phyloP scores from a whole-genome alignment of 2,797 vertebrate species.

The Notolabrus celidotus region DNA sequence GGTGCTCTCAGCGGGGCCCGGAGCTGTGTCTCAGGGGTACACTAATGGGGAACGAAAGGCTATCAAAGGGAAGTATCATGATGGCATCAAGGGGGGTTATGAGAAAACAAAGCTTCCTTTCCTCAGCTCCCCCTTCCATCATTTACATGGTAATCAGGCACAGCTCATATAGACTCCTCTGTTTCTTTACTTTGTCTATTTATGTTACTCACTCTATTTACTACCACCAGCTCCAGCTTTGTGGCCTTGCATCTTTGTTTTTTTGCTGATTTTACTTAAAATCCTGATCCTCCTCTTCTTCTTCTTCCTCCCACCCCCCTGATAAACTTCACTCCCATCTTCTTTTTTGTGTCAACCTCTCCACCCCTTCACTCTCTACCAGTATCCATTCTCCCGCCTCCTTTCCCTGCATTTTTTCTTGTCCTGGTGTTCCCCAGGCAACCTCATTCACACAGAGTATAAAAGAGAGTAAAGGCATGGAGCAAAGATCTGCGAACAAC shows the following conservation, averaged over 20 bases:
- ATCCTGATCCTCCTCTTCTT: conserved; percentile 36
- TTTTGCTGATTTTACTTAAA: conserved; percentile 54
- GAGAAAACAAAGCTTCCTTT: conserved; percentile 84
- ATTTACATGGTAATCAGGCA: conserved; percentile 87
- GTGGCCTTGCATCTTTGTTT: conserved; percentile 9
- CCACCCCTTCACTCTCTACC: conserved; percentile 58
- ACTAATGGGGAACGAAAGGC: conserved; percentile 86
- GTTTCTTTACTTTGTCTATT: conserved; percentile 77
- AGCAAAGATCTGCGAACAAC: conserved; percentile 79
- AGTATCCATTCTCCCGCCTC: conserved; percentile 63
- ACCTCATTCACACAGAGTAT: conserved; percentile 82
- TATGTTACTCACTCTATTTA: conserved; percentile 61
- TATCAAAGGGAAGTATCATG: conserved; percentile 87
- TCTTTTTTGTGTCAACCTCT: conserved; percentile 57
- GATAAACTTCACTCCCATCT: conserved; percentile 65
- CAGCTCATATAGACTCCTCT: conserved; percentile 78
- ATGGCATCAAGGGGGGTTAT: conserved; percentile 81
- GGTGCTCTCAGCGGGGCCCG: conserved; percentile 76
- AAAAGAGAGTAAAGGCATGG: conserved; percentile 80
- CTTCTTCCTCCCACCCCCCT: conserved; percentile 31
- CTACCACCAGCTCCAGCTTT: conserved; percentile 40
- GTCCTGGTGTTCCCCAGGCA: conserved; percentile 79
- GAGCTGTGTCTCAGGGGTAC: conserved; percentile 77
- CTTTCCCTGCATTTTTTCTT: conserved; percentile 79
- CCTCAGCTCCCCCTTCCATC: conserved; percentile 63